Evolutionary conservation across 2,888 invertebrate genomes (phyloP).

Genomic region (Catocala fraxini): DNA sequence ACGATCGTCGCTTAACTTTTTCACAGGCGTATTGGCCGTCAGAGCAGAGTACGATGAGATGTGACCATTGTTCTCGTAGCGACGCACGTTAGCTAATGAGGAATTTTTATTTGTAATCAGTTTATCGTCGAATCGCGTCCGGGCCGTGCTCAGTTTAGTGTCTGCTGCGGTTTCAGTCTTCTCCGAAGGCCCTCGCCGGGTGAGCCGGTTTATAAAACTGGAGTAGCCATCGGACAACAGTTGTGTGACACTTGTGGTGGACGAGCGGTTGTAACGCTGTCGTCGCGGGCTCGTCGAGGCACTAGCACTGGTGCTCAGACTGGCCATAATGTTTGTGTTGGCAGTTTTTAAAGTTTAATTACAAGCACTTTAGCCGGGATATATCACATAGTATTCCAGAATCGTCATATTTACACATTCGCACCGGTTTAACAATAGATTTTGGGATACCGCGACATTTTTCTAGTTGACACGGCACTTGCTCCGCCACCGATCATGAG

Average conservation of each 20-base stretch:
- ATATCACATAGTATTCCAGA: conserved; percentile 71
- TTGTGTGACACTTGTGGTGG: conserved; percentile 94
- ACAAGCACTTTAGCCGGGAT: conserved; percentile 74
- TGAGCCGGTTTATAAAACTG: conserved; percentile 93
- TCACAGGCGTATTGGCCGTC: conserved; percentile 63
- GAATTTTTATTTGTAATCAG: conserved; percentile 72
- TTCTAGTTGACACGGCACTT: conserved; percentile 59
- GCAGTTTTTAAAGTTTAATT: conserved; percentile 41
- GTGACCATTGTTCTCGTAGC: conserved; percentile 80
- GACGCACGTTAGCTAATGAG: conserved; percentile 73
- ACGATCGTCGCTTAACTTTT: conserved; percentile 78
- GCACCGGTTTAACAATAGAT: conserved; percentile 49
- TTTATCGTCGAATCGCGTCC: conserved; percentile 80
- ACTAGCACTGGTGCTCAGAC: conserved; percentile 72
- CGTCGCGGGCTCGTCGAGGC: conserved; percentile 86
- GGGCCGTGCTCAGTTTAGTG: conserved; percentile 67
- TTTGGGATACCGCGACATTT: conserved; percentile 35
- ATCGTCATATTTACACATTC: conserved; percentile 73
- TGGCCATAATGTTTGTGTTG: conserved; percentile 68
- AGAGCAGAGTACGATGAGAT: conserved; percentile 77
- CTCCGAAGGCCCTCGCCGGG: conserved; percentile 93
- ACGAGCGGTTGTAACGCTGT: conserved; percentile 92
- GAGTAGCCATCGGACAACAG: conserved; percentile 95
- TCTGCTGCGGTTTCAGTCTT: conserved; percentile 84
- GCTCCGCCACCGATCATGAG: conserved; percentile 70